These are phyloP conservation scores for Neotoma lepida DNA, from an alignment of 2,113 vertebrate genomes.

Conservation along the genomic window DNA sequence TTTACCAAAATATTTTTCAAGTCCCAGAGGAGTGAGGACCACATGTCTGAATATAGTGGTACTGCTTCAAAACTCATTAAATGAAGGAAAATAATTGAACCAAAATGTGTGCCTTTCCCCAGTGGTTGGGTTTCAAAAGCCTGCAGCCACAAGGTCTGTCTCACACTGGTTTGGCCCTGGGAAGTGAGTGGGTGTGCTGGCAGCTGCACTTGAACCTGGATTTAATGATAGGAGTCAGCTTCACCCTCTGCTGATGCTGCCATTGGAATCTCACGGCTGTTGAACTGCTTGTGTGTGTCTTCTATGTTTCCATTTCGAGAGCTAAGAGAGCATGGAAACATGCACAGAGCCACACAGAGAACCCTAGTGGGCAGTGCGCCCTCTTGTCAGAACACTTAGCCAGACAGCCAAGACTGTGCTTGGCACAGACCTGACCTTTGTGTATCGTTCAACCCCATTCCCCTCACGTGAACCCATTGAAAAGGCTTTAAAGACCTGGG, in stretches of 20 bases:
- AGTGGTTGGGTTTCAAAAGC: constrained; percentile 19
- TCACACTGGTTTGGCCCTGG: neutral
- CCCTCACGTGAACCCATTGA: neutral
- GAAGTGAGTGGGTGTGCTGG: constrained; percentile 61
- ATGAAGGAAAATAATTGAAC: constrained; percentile 6
- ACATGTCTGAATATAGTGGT: constrained; percentile 1
- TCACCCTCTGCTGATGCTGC: neutral
- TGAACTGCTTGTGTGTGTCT: neutral
- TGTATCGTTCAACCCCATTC: neutral
- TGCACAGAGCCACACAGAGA: neutral
- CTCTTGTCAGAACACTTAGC: neutral
- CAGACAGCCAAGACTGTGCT: neutral
- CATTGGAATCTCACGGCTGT: constrained; percentile 29
- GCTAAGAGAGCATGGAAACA: neutral
- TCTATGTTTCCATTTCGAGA: neutral
- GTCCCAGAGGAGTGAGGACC: neutral
- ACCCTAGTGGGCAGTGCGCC: neutral
- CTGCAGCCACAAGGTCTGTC: neutral
- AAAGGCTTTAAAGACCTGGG: neutral
- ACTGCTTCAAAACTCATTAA: constrained; percentile 34
- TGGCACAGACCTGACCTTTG: neutral
- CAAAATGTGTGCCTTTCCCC: constrained; percentile 13
- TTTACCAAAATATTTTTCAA: constrained; percentile 38
- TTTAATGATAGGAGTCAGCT: constrained; percentile 29
- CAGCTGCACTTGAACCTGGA: neutral